Conservation (phyloP, 2,113 vertebrate species). For the Amphiprion percula region DNA sequence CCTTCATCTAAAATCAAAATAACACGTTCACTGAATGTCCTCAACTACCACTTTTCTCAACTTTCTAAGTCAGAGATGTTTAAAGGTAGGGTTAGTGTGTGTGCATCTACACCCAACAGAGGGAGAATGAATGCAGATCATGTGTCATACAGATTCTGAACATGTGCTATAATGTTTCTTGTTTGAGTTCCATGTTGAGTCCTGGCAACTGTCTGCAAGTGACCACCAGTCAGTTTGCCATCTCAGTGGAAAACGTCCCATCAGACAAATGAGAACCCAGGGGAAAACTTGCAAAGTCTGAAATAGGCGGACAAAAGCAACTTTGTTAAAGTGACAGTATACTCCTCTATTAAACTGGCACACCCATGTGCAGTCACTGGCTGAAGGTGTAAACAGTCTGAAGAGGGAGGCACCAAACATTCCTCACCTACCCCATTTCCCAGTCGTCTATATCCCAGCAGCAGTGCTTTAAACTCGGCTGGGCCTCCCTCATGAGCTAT, state of each 20-base stretch:
- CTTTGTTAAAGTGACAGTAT: neutral
- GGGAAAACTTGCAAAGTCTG: neutral
- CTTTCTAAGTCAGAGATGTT: neutral
- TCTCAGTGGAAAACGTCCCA: neutral
- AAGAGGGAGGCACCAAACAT: conserved; percentile 40
- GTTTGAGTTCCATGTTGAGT: conserved; percentile 4
- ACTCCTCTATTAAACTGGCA: conserved; percentile 13
- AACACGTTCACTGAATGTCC: neutral
- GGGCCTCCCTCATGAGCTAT: conserved; percentile 21
- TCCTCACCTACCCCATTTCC: conserved; percentile 27
- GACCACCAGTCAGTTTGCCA: neutral
- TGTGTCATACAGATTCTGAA: neutral
- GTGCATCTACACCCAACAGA: neutral
- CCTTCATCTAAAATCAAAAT: conserved; percentile 45
- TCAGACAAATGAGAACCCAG: neutral
- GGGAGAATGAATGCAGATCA: neutral
- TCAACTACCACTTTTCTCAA: conserved; percentile 10
- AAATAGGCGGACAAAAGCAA: conserved; percentile 2
- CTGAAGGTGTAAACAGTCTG: conserved; percentile 39
- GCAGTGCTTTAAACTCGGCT: conserved; percentile 45
- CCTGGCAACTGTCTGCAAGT: neutral
- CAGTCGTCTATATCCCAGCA: conserved; percentile 26
- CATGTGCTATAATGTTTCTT: neutral
- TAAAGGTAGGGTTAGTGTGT: neutral
- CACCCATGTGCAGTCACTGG: neutral